These are phyloP conservation scores for Sphecodes monilicornis DNA, from an alignment of 2,888 invertebrate genomes.

Conservation along the genomic window DNA sequence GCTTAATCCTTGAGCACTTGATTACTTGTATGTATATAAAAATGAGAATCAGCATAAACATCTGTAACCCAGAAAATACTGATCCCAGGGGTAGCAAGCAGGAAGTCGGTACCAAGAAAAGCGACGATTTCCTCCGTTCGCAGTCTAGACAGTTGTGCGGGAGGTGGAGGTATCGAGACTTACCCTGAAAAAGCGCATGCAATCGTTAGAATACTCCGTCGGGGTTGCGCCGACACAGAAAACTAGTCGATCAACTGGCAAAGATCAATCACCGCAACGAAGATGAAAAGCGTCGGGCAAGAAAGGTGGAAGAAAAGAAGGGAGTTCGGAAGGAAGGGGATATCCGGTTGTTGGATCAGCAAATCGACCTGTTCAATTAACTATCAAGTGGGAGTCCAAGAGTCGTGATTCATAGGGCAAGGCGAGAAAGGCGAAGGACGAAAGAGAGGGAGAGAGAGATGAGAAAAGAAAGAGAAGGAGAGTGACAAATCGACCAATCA, in stretches of 20 bases:
- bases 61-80: not conserved
- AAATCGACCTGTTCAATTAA: constrained; percentile 78
- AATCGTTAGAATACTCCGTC: constrained; percentile 58
- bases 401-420: constrained; percentile 68
- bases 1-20: not conserved
- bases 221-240: constrained; percentile 70
- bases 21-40: too few relatives aligned
- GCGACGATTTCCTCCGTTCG: constrained; percentile 11
- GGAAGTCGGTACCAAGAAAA: not conserved
- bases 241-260: constrained; percentile 72
- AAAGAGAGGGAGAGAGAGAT: constrained; percentile 20
- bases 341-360: constrained; percentile 72
- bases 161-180: constrained; percentile 25
- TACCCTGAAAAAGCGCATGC: constrained; percentile 26
- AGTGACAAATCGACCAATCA: constrained; percentile 82
- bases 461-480: constrained; percentile 23
- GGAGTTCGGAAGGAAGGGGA: constrained; percentile 25
- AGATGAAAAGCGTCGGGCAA: constrained; percentile 14
- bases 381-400: constrained; percentile 66
- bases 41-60: not conserved
- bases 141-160: not conserved
- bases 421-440: constrained; percentile 43
- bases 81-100: not conserved
- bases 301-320: constrained; percentile 15
- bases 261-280: constrained; percentile 64